Evolutionary conservation across 2,888 invertebrate species (phyloP), one percentile per base, ranked within the genome.

Genomic region (Dynastes grantii): DNA sequence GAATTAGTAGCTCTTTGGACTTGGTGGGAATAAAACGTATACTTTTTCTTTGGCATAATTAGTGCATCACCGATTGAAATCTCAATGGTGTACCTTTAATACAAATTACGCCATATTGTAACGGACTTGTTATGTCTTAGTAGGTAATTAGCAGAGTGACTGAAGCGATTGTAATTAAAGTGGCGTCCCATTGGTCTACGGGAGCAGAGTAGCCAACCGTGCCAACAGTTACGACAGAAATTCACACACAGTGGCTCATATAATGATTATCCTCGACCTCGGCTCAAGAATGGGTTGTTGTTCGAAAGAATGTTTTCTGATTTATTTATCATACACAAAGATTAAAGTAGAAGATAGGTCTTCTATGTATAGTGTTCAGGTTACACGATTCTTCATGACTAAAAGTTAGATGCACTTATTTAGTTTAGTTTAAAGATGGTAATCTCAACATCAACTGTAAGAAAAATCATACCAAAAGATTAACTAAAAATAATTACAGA

Each of bases 161-260:
- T 79, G 79, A 77, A 77, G 77, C 76, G 80, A 80, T 73, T 73
- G 79, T 81, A 81, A 81, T 81, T 81, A 79, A 76, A 67, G 77
- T 76, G 79, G 70, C 77, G 77, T 79, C 78, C 79, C 80, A 81
- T 82, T 82, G 81, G 81, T 81, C 81, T 70, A 78, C 78, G 68
- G 80, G 79, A 63, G 76, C 79, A 75, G 79, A 78, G 64, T 80
- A 82, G 79, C 82, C 81, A 81, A 82, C 82, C 82, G 81, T 82
- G 77, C 76, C 78, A 71, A 80, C 81, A 82, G 82, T 82, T 82
- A 82, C 82, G 78, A 78, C 81, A 79, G 80, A 80, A 82, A 82
- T 82, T 82, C 82, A 82, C 82, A 82, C 82, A 80, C 81, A 70
- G 76, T 81, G 80, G 45, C 76, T 81, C 71, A 77, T 68, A 75